Conservation (phyloP, 1,140 invertebrate genomes). For the Dufourea novaeangliae region DNA sequence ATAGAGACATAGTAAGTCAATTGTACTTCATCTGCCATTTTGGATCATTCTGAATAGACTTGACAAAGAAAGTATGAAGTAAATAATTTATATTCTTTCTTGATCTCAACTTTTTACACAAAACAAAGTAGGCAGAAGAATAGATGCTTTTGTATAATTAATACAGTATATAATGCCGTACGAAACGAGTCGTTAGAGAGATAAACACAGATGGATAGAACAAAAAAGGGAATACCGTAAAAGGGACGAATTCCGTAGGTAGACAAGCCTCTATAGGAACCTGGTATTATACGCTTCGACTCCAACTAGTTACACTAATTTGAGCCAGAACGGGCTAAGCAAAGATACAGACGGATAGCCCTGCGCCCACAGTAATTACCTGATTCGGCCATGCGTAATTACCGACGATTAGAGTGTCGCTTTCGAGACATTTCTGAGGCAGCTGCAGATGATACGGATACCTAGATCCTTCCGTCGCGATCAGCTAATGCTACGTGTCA, state of each 20-base stretch:
- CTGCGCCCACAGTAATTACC: constrained; percentile 64
- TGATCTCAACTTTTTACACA: no score
- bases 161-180: no score
- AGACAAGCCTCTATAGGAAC: constrained; percentile 44
- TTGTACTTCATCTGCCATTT: no score
- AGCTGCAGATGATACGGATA: constrained; percentile 61
- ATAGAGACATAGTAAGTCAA: no score
- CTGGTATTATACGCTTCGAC: constrained; percentile 35
- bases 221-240: neutral
- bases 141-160: no score
- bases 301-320: constrained; percentile 69
- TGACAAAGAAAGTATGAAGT: no score
- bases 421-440: constrained; percentile 59
- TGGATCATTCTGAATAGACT: no score
- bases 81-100: no score
- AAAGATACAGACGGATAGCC: constrained; percentile 59
- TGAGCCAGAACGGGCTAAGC: constrained; percentile 63
- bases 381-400: constrained; percentile 71
- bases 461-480: constrained; percentile 42
- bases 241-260: constrained; percentile 25
- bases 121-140: no score
- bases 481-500: neutral
- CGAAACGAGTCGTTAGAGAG: neutral
- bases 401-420: constrained; percentile 70
- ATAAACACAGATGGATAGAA: neutral